phyloP scores from a whole-genome alignment of 1,140 invertebrate genomes.

The Lethrus apterus region DNA sequence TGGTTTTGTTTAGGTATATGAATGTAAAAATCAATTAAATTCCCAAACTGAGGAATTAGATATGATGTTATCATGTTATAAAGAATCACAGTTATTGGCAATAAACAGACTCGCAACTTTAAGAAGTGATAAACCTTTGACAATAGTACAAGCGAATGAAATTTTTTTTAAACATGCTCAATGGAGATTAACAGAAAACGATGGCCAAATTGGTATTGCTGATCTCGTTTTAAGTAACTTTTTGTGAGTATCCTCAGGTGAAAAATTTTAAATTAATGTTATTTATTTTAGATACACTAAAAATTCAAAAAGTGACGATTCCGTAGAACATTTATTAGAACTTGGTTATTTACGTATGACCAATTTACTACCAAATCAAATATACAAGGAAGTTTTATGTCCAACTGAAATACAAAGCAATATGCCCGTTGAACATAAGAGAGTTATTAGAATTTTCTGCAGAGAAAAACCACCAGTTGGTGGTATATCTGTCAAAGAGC shows the following conservation, averaged over 20 bases:
- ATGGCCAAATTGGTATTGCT: slow-evolving; percentile 94
- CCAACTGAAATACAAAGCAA: slow-evolving; percentile 82
- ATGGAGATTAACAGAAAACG: slow-evolving; percentile 94
- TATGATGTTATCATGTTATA: slow-evolving; percentile 83
- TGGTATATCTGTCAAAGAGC: slow-evolving; percentile 96
- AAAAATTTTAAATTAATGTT: not conserved
- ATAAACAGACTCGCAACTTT: slow-evolving; percentile 49
- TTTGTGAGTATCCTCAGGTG: slow-evolving; percentile 52
- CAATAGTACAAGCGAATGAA: slow-evolving; percentile 83
- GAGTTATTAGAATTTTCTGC: slow-evolving; percentile 81
- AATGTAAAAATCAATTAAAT: slow-evolving; percentile 84
- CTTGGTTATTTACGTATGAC: slow-evolving; percentile 94
- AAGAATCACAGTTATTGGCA: slow-evolving; percentile 68
- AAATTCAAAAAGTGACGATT: slow-evolving; percentile 93
- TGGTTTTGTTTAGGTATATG: slow-evolving; percentile 56
- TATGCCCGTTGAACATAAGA: slow-evolving; percentile 80
- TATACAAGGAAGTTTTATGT: slow-evolving; percentile 86
- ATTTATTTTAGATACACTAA: slow-evolving; percentile 76
- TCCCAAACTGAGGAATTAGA: slow-evolving; percentile 86
- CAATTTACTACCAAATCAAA: slow-evolving; percentile 89
- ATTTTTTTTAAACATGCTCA: slow-evolving; percentile 99
- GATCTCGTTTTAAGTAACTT: slow-evolving; percentile 95
- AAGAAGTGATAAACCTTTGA: slow-evolving; percentile 56
- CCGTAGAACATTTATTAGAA: slow-evolving; percentile 93
- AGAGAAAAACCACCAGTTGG: slow-evolving; percentile 87